Evolutionary conservation across 2,888 invertebrate species (phyloP).

Genomic region (Pristionchus arcanus): DNA sequence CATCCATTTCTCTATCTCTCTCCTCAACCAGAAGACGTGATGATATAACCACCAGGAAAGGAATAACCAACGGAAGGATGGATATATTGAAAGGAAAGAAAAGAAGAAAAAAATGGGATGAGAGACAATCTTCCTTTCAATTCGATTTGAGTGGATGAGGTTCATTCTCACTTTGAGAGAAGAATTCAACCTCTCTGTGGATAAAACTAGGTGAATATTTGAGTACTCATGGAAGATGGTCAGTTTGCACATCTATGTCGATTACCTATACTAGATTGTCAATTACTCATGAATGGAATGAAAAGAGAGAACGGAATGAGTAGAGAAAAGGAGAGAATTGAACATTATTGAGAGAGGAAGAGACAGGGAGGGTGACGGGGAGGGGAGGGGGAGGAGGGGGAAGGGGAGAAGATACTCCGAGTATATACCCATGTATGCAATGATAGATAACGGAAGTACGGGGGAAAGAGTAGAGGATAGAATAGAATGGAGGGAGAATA

Average conservation of each 20-base stretch:
- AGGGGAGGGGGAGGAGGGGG: conserved; percentile 24
- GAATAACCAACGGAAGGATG: not conserved
- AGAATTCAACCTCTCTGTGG: not conserved
- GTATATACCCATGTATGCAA: conserved; percentile 36
- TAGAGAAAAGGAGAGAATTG: not conserved
- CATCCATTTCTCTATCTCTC: not conserved
- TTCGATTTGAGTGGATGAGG: not conserved
- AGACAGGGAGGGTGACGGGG: too few species aligned
- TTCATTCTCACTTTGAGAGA: not conserved
- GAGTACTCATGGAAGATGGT: not conserved
- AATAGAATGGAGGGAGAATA: conserved; percentile 32
- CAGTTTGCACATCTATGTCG: not conserved
- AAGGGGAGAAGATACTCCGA: conserved; percentile 43
- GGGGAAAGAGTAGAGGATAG: not conserved
- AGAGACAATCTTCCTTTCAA: not conserved
- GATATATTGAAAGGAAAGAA: not conserved
- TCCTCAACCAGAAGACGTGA: not conserved
- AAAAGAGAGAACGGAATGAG: not conserved
- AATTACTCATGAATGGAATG: conserved; percentile 13
- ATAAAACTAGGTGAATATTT: not conserved
- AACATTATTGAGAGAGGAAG: not conserved
- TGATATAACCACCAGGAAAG: not conserved
- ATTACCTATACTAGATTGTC: not conserved
- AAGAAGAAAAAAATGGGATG: not conserved
- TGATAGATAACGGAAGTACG: conserved; percentile 35